Conservation (phyloP, 2,113 vertebrate species). For the Paracanthobrama guichenoti region DNA sequence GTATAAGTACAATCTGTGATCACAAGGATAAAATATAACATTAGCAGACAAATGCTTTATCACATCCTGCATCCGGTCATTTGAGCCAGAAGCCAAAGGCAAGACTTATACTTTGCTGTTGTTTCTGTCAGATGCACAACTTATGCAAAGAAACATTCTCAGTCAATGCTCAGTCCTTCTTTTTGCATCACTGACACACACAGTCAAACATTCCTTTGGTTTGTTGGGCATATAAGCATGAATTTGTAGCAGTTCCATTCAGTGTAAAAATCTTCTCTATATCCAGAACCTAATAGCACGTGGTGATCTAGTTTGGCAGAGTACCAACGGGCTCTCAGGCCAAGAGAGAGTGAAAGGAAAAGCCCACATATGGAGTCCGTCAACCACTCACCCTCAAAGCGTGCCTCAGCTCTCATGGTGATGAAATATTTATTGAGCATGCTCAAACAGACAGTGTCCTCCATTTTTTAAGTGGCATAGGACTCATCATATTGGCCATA, state of each 20-base stretch:
- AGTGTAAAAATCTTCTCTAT: background rate
- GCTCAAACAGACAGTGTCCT: slow-evolving; percentile 27
- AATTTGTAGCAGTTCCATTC: background rate
- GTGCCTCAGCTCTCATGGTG: slow-evolving; percentile 28
- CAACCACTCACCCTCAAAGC: slow-evolving; percentile 31
- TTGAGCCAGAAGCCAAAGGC: background rate
- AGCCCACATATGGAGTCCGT: slow-evolving; percentile 33
- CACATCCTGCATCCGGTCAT: background rate
- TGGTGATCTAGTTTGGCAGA: slow-evolving; percentile 2
- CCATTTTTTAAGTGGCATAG: background rate
- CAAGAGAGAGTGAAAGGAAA: background rate
- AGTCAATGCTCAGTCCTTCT: background rate
- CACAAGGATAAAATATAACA: background rate
- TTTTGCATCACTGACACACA: slow-evolving; percentile 2
- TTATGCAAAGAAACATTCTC: background rate
- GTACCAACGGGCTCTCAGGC: slow-evolving; percentile 5
- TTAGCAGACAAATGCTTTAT: background rate
- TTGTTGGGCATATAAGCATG: slow-evolving; percentile 6
- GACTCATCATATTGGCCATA: background rate
- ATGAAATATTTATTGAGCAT: slow-evolving; percentile 53
- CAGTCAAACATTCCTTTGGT: background rate
- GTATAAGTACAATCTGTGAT: slow-evolving; percentile 21
- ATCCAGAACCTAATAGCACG: background rate
- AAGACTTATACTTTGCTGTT: background rate
- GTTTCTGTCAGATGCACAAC: slow-evolving; percentile 26